Evolutionary conservation across 2,113 vertebrate genomes (phyloP), one percentile per base, ranked within the genome.

Genomic region (Burhinus bistriatus): DNA sequence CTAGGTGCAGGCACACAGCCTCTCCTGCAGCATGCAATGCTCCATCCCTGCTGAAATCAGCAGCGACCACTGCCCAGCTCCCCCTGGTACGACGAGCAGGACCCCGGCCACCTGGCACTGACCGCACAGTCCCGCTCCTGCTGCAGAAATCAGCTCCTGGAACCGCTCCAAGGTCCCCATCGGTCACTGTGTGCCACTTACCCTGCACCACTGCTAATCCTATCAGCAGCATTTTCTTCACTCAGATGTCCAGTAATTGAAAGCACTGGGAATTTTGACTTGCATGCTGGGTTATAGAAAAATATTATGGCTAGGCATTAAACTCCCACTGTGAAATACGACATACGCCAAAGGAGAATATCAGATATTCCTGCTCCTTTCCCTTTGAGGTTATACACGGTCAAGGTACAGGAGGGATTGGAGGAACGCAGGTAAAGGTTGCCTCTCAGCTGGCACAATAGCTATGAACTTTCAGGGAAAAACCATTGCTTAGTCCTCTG

Each of bases 231-330:
- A 75, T 52, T 82, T 89, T 82, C 81, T 75, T 77, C 68, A 36
- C 65, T 93, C 26, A 34, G n/a, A 51, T 94, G 77, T 87, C 89
- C 78, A 59, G 40, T 91, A 87, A 89, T 79, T 87, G 65, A 72
- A 96, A 94, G 47, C 68, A 84, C 81, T 59, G 73, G 29, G 83
- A 96, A 87, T 89, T 93, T 75, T 75, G 13, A 79, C 47, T 93
- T 84, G 15, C 90, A 40, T 79, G 81, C 81, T 93, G 91, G 40
- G 73, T 47, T 91, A 79, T 9, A 96, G 87, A 44, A 76, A 95
- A 93, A 91, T 61, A 76, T 91, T 87, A 76, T 65, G 73, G 61
- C 55, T 64, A 59, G 78, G 54, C 66, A 85, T 89, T 87, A 89
- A 82, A 89, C 9, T 76, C 93, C 36, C 19, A 6, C 84, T 85